Evolutionary conservation across 2,113 vertebrate genomes (phyloP), one percentile per base, ranked within the genome.

Genomic region (Rynchops niger): DNA sequence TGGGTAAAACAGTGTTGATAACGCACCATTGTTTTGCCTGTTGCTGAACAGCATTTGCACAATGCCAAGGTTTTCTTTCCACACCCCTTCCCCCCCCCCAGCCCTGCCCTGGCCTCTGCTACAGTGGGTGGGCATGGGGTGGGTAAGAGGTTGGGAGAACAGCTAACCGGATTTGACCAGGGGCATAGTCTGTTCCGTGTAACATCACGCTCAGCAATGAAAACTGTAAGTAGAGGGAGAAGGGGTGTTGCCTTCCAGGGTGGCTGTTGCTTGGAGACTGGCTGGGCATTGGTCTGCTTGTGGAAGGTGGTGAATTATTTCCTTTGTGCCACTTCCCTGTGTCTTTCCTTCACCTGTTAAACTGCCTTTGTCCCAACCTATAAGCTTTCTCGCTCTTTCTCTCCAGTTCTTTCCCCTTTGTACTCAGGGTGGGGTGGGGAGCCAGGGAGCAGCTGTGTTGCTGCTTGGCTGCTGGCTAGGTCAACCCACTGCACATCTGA

Each of bases 401-500:
- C 8, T 72, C 11, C n/a, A 11, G 14, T 93, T 86, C 6, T 3
- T 6, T 73, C 9, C 38, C 36, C 16, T 83, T 83, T 22, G 17
- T 61, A 0, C 15, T 21, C 11, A 17, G 49, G 36, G 26, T 50
- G 19, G 19, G 11, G 3, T 72, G 34, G 32, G 49, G 40, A 77
- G 12, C 36, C 38, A 65, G 34, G 1, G 15, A 25, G 82, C 0
- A 0, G 34, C 38, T 92, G 22, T 40, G n/a, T 80, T 47, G 27
- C 43, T 69, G 23, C 45, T 43, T 43, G 43, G 38, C 50, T 79
- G 56, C 38, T 86, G 36, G 9, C 55, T 69, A 1, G 40, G 9
- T 72, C 45, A 15, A 8, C 36, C 22, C 19, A 22, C 4, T 0
- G 3, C 15, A 17, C 19, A 8, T 25, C 3, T 11, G 14, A 84